Base-by-base conservation (phyloP, 2,113 vertebrate species). In the Xyliphius kryptos region DNA sequence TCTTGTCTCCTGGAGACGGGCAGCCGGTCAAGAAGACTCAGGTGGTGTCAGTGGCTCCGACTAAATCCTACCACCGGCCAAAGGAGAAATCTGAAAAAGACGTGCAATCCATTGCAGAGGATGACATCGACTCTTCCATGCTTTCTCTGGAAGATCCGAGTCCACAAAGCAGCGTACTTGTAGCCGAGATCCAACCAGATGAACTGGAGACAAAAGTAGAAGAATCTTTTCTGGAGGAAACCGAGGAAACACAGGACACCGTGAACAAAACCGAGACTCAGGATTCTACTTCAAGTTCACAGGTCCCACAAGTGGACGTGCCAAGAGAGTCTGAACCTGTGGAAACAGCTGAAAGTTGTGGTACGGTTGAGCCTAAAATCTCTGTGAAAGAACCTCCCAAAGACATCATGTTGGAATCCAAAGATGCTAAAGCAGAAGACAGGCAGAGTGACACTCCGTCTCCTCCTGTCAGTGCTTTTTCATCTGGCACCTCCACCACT, bases 401-500 rank as follows among this genome's bases (percentile, higher is more conserved):
- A 70, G 92, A 91, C 17, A 19, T 59, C 14, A 53, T 77, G 2
- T 61, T 86, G 51, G 93, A 94, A 51, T 76, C 83, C 1, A 96
- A 94, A 84, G 94, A 95, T 56, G 77, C 85, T 51, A 98, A 97
- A 74, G 72, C 72, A 1, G 97, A 97, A 75, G 97, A 98, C 82
- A 83, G 97, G 67, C 97, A 99, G 74, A 98, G 84, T 73, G 91
- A 99, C 56, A 99, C 97, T 0, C 97, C 97, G 0, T 98, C 97
- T 3, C 97, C 97, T 70, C 95, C 95, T 2, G 81, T 92, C 47
- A 97, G 97, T 63, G 91, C 93, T 59, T 98, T 97, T 76, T 99
- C 97, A 6, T 99, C 97, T 0, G 97, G 97, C 67, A 99, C 97
- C 6, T 99, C 97, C 19, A 99, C 95, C 32, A 99, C 97, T 5